Evolutionary conservation across 2,797 vertebrate species (phyloP), one percentile per base, ranked within the genome.

Genomic region (Masticophis lateralis): DNA sequence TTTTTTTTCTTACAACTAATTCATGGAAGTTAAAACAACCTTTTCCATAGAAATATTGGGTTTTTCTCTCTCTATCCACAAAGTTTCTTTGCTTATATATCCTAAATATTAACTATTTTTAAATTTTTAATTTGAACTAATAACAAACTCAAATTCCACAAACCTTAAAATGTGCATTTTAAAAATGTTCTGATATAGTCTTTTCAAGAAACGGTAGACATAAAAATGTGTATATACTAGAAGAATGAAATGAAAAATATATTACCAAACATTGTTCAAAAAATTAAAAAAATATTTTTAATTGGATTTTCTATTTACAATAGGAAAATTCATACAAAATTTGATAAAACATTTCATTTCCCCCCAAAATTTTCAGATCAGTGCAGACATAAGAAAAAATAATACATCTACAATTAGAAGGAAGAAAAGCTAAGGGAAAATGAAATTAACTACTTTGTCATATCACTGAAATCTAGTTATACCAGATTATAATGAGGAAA

Each of bases 1-100:
- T 95, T 83, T 95, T 83, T 88, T 6, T 56, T 11, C 91, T 89
- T 22, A 47, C 90, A 4, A 89, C 93, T 95, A 94, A 61, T 63
- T 86, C 32, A 55, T 90, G 57, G 88, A 86, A 91, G 87, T 32
- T 93, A 11, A 94, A 93, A 92, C 20, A 16, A 9, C 11, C 1
- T 37, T 66, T 90, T 95, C 25, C 92, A 57, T 7, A 89, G 10
- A 86, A 28, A 56, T 79, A 25, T n/a, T 25, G 53, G 60, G 25
- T 5, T 0, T 0, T 88, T 86, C 14, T 92, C 86, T 28, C 25
- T 8, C 14, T 8, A 14, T 43, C 12, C 25, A 55, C 9, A 27
- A n/a, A 1, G 0, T 69, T 18, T 69, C n/a, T 69, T 69, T 69
- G 13, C 66, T 13, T 69, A 32, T 32, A 32, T 69, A 69, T 69